A percentile compares a stretch with the other conserved stretches of the same genome.
Conservation (phyloP, 2,113 vertebrate species). For the Colossoma macropomum region DNA sequence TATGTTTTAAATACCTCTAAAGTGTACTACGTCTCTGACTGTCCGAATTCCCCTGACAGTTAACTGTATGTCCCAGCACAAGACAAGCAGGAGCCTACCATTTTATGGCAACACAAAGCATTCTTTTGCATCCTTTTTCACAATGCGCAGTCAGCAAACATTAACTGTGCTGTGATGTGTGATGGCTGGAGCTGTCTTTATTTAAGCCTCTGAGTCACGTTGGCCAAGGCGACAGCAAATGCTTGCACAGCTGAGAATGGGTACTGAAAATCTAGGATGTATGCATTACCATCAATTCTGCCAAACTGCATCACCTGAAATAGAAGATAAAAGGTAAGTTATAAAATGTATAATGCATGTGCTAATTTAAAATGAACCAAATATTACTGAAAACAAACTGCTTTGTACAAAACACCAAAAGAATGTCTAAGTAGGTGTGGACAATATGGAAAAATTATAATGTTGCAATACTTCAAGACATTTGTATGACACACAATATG, state of each 20-base stretch:
- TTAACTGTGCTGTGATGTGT: constrained; percentile 32
- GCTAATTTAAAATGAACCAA: neutral
- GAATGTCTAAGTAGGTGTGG: too few relatives aligned
- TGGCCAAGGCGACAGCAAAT: constrained; percentile 97
- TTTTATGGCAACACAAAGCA: constrained; percentile 37
- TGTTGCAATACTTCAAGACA: too few relatives aligned
- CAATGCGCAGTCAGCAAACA: constrained; percentile 39
- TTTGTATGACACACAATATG: too few relatives aligned
- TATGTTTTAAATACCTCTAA: constrained; percentile 35
- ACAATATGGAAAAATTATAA: too few relatives aligned
- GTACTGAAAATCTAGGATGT: constrained; percentile 99
- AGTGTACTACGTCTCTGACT: constrained; percentile 33
- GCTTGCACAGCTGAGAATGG: constrained; percentile 99
- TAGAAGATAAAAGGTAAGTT: constrained; percentile 19
- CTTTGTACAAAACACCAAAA: neutral
- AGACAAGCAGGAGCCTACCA: constrained; percentile 44
- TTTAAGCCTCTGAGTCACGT: constrained; percentile 98
- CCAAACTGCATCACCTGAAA: constrained; percentile 98
- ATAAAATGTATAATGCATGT: neutral
- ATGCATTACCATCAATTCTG: constrained; percentile 96
- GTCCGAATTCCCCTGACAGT: constrained; percentile 14
- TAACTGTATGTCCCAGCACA: constrained; percentile 28
- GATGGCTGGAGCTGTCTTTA: constrained; percentile 70
- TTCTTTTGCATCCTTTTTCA: constrained; percentile 29
- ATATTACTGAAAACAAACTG: neutral